Base-by-base conservation (phyloP, 2,113 vertebrate species). In the Lipophrys pholis region DNA sequence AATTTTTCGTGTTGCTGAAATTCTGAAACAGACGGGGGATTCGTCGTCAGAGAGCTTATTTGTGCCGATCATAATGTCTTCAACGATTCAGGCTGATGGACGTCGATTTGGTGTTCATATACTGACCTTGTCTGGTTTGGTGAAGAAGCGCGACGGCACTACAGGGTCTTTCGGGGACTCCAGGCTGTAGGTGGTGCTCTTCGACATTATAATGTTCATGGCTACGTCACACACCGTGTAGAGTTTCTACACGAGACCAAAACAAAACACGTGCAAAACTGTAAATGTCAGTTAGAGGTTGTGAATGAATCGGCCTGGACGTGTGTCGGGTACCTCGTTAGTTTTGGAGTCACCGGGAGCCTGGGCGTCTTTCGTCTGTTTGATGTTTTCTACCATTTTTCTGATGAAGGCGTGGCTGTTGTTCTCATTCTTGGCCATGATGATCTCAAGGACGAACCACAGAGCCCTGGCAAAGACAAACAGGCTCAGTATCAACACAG, bases 361-460 rank as follows among this genome's bases (percentile, higher is more conserved):
- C 94, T 99, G 97, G 46, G 95, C 97, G 77, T 99, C 98, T 91
- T 98, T 99, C 2, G 98, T 98, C 91, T 99, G 97, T 83, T 99
- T 99, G 78, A 99, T 99, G 80, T 99, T 99, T 93, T 99, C 98
- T 84, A 99, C 97, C 98, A 99, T 99, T 92, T 99, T 99, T 84
- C 97, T 95, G 45, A 99, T 99, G 89, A 99, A 99, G 0, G 98
- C 98, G 15, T 99, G 98, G 74, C 98, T 99, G 87, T 99, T 99
- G 91, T 99, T 99, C 93, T 99, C 98, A 80, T 98, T 99, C 93
- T 99, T 99, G 78, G 97, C 94, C 97, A 99, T 99, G 80, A 99
- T 73, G 84, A 99, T 99, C 92, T 99, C 98, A 74, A 99, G 90
- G 86, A 99, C 96, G 74, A 99, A 99, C 97, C 98, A 99, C 50